Evolutionary conservation across 2,888 invertebrate species (phyloP).

Genomic region (Dicycla oo): DNA sequence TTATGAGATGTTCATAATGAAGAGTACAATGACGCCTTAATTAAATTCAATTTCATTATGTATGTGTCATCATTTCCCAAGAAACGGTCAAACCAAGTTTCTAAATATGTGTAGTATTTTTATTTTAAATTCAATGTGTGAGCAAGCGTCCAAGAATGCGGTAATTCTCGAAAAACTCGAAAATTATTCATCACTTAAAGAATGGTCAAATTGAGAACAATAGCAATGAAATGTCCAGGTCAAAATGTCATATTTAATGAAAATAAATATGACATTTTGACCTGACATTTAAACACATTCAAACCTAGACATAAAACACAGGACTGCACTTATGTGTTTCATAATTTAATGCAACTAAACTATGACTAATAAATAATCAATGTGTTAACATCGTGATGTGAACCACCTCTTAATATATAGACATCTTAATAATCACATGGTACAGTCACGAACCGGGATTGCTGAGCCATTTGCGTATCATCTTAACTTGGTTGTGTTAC

Average conservation of each 20-base stretch:
- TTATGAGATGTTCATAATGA: no score
- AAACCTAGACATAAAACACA: neutral
- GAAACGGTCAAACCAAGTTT: neutral
- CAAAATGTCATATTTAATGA: constrained; percentile 5
- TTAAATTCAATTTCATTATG: no score
- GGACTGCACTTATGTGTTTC: neutral
- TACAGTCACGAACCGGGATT: no score
- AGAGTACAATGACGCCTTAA: no score
- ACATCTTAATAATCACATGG: no score
- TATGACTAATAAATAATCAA: constrained; percentile 12
- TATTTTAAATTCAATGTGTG: neutral
- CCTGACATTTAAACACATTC: no score
- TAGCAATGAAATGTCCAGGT: neutral
- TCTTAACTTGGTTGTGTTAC: no score
- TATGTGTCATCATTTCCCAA: neutral
- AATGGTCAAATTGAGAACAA: constrained; percentile 4
- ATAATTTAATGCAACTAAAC: constrained; percentile 5
- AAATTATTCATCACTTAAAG: neutral
- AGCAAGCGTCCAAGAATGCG: neutral
- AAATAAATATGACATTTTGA: no score
- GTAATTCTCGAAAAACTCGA: neutral
- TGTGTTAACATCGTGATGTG: constrained; percentile 42
- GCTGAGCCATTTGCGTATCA: no score
- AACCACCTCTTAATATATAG: constrained; percentile 27
- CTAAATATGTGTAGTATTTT: constrained; percentile 1